Evolutionary conservation across 1,140 invertebrate species (phyloP).

Genomic region (Aculops lycopersici): DNA sequence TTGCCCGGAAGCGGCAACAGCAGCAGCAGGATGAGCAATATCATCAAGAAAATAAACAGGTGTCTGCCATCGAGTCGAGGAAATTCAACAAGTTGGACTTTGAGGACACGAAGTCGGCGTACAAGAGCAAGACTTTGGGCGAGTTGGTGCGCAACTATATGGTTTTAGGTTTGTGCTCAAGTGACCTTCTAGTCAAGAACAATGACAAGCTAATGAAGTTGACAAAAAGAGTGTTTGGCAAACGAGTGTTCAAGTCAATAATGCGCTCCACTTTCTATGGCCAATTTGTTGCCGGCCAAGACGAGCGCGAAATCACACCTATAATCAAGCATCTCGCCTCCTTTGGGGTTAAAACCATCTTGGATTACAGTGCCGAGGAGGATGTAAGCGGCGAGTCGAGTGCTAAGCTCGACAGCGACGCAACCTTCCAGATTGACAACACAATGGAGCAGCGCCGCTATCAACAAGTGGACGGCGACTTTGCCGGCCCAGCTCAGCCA

Average conservation of each 20-base stretch:
- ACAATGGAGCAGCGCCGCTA: no score
- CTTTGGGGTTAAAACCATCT: conserved; percentile 89
- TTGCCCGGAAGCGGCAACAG: no score
- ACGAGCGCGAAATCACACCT: conserved; percentile 51
- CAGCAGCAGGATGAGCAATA: no score
- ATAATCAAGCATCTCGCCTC: conserved; percentile 32
- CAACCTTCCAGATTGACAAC: not conserved
- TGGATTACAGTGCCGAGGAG: conserved; percentile 93
- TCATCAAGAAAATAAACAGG: no score
- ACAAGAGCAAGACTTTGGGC: not conserved
- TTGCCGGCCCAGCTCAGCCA: conserved; percentile 17
- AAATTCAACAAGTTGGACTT: no score
- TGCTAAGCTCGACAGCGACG: conserved; percentile 34
- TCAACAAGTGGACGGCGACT: not conserved
- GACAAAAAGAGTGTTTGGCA: conserved; percentile 40
- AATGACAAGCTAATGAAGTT: conserved; percentile 38
- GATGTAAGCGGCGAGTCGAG: conserved; percentile 72
- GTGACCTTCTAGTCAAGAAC: not conserved
- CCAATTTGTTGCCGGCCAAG: conserved; percentile 87
- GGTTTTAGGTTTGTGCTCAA: not conserved
- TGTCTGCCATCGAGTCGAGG: no score
- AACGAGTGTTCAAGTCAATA: conserved; percentile 41
- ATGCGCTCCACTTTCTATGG: conserved; percentile 92
- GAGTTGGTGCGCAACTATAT: not conserved
- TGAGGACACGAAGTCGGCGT: not conserved